Evolutionary conservation across 2,797 vertebrate species (phyloP), one percentile per base, ranked within the genome.

Genomic region (Chromobotia macracanthus): DNA sequence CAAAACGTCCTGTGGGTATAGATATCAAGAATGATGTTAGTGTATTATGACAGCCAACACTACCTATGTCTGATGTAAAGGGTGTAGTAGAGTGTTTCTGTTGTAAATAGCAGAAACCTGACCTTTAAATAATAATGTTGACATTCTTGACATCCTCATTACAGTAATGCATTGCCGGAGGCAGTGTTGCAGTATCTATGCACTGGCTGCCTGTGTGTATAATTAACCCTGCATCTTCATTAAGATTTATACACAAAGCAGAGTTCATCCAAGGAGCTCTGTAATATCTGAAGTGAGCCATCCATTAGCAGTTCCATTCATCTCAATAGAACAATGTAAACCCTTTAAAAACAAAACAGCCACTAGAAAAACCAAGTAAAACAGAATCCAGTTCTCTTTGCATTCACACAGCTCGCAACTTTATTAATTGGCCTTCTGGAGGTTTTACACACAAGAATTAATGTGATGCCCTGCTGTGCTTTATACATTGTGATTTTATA

Each of bases 81-180:
- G 15, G 16, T 16, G 51, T 38, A 48, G 12, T 48, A 8, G 23
- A 63, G 56, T 46, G 3, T 25, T 78, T 77, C n/a, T 38, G 25
- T 66, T 41, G 28, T 12, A 15, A 74, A 74, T 55, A 70, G 75
- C 44, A 50, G 25, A 38, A 50, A 19, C 56, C 58, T 78, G 67
- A 78, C 75, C 66, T 78, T 78, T 70, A 70, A 75, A 75, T 75
- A 75, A 78, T 50, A 70, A 70, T 60, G 35, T 35, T 69, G 66
- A 68, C 55, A 60, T 77, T 70, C 46, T 41, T 70, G 66, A 78
- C 75, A 63, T 78, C 41, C 66, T 70, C 67, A 78, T 78, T 78
- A 70, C 28, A 60, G 75, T 58, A 77, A 63, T 70, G 67, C 56
- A 70, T 70, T 61, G 75, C 75, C 66, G 63, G 31, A 38, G 55